Evolutionary conservation across 2,113 vertebrate genomes (phyloP), one percentile per base, ranked within the genome.

Genomic region (Oryzias javanicus): DNA sequence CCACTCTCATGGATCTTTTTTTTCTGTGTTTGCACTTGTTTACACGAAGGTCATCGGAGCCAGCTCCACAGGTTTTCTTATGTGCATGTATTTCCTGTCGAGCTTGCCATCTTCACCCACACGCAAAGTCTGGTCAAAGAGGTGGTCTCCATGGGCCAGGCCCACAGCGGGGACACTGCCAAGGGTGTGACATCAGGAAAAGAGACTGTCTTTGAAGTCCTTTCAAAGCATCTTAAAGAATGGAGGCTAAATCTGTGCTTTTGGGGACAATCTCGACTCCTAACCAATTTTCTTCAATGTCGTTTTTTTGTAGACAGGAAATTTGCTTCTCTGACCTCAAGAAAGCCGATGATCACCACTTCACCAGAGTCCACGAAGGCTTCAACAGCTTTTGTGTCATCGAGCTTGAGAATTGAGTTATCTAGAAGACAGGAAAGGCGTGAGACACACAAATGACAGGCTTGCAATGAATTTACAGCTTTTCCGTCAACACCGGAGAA

Each of bases 321-420:
- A n/a, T 49, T 55, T 52, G 47, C 5, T 58, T 29, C n/a, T 67
- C 89, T 87, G 68, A 98, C 97, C 96, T 97, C 91, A 67, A 99
- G 91, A 84, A 99, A 98, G 72, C 94, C 96, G 50, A 98, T 40
- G 56, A 97, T 80, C 0, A 80, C 92, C 80, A 99, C 91, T 40
- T 98, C 96, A 0, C 89, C 90, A 1, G 91, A 71, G 10, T 84
- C 58, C 3, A 96, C 64, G 70, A 98, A 95, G 63, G 92, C 81
- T 82, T 89, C 62, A 0, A 85, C 81, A 1, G 92, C 87, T 19
- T 68, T 35, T 0, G 88, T 59, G 68, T 89, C 78, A 0, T 79
- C 67, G 75, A 98, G 84, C 22, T 52, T 60, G 52, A 64, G 3
- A 1, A 89, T 71, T 1, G 40, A 51, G 8, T 42, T 27, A 19